Evolutionary conservation across 1,140 invertebrate species (phyloP), one percentile per base, ranked within the genome.

Genomic region (Platyura marginata): DNA sequence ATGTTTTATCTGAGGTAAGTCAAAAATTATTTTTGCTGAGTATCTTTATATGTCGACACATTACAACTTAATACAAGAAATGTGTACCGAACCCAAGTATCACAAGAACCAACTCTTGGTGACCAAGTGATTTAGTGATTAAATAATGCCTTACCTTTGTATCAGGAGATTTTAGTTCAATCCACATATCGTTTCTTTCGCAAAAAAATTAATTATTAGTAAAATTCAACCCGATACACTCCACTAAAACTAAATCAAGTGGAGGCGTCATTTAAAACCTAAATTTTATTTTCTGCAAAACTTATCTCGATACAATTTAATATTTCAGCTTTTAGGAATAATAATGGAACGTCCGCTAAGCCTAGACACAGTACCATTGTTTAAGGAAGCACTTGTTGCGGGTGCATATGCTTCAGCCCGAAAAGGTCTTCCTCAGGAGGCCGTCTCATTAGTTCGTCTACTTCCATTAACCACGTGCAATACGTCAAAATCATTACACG

Each of bases 331-430:
- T 8, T 41, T 61, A 6, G 52, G 52, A 32, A 58, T 48, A 21
- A 61, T 61, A n/a, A 43, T 61, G 47, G 59, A 61, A 34, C 51
- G 52, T 2, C 54, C 59, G 0, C 43, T 59, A 0, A 56, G 49
- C 5, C 35, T 61, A 40, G 58, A 61, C 44, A 61, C 59, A 2
- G 59, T 61, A 20, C 53, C 55, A 1, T 34, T 82, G 21, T 68
- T 87, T 47, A 79, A 84, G 62, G 83, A 89, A 62, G 79, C 81
- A 52, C 60, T 89, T 1, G 71, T 87, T 34, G 75, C 74, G 2
- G 71, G 72, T 39, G 74, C 79, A 4, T 81, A 75, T 59, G 66
- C 75, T 4, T 63, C 77, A n/a, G 74, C 82, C 0, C 70, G 74
- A 41, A 75, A 76, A 41, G 77, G 77, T 53, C 56, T 87, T 29